Conservation (phyloP, 2,888 invertebrate species). For the Lottia scabra region DNA sequence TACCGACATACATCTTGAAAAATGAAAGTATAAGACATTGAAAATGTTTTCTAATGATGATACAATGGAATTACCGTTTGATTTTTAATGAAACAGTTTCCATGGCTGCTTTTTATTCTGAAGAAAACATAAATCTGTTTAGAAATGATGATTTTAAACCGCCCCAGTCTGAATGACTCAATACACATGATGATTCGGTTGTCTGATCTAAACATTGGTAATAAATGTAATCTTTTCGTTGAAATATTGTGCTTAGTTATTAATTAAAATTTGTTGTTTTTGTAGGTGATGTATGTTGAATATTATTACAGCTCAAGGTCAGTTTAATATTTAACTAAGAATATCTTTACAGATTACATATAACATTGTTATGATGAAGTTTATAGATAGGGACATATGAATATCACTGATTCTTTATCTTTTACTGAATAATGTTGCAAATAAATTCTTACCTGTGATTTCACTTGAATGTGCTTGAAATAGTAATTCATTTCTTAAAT, state of each 20-base stretch:
- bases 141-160: neutral
- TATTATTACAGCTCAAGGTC: neutral
- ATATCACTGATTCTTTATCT: constrained; percentile 19
- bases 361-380: constrained; percentile 22
- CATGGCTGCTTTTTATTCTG: neutral
- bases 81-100: constrained; percentile 1
- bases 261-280: neutral
- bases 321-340: too few species aligned
- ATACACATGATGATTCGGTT: neutral
- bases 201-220: neutral
- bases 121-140: neutral
- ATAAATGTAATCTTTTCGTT: too few species aligned
- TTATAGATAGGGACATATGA: constrained; percentile 36
- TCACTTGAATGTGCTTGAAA: neutral
- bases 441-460: neutral
- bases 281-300: neutral
- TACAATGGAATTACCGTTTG: constrained; percentile 3
- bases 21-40: too few species aligned
- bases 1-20: neutral
- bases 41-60: neutral
- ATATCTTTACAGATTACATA: neutral
- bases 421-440: neutral
- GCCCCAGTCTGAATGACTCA: constrained; percentile 1
- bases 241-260: too few species aligned
- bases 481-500: too few species aligned